Evolutionary conservation across 2,888 invertebrate species (phyloP).

Genomic region (Amphipoea oculea): DNA sequence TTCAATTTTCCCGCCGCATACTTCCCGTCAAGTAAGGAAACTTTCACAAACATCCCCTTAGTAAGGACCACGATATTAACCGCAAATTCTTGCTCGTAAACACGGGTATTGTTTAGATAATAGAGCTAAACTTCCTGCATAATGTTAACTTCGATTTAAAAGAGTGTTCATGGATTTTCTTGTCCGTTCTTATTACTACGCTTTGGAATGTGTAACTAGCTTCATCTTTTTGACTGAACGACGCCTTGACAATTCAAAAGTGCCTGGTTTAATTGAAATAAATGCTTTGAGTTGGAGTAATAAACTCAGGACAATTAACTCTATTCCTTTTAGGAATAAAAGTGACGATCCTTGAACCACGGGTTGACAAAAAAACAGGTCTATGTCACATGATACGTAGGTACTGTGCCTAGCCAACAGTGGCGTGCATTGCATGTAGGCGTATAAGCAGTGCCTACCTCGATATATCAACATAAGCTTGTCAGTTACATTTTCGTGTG

Average conservation of each 20-base stretch:
- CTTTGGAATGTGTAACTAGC: background rate
- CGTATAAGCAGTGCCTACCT: too few relatives aligned
- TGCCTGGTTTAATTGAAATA: background rate
- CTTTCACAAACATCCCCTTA: constrained; percentile 66
- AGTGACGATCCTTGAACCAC: too few relatives aligned
- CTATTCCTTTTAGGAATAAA: too few relatives aligned
- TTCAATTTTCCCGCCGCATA: constrained; percentile 77
- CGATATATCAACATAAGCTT: too few relatives aligned
- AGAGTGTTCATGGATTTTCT: background rate
- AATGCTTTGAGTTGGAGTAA: background rate
- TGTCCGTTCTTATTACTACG: background rate
- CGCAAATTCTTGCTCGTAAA: constrained; percentile 50
- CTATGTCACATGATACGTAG: too few relatives aligned
- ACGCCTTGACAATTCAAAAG: background rate
- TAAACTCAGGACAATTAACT: too few relatives aligned
- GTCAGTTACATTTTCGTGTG: too few relatives aligned
- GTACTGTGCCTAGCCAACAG: too few relatives aligned
- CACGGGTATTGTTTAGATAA: constrained; percentile 29
- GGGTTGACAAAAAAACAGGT: too few relatives aligned
- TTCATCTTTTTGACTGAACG: background rate
- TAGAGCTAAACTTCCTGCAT: constrained; percentile 20
- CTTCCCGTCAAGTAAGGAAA: constrained; percentile 73
- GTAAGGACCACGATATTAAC: constrained; percentile 55
- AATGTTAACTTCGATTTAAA: background rate
- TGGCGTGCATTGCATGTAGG: too few relatives aligned